Percentiles rank a stretch among this genome's conserved stretches.
These are phyloP conservation scores for Bombus waltoni DNA, from an alignment of 1,140 invertebrate species.

Conservation along the genomic window DNA sequence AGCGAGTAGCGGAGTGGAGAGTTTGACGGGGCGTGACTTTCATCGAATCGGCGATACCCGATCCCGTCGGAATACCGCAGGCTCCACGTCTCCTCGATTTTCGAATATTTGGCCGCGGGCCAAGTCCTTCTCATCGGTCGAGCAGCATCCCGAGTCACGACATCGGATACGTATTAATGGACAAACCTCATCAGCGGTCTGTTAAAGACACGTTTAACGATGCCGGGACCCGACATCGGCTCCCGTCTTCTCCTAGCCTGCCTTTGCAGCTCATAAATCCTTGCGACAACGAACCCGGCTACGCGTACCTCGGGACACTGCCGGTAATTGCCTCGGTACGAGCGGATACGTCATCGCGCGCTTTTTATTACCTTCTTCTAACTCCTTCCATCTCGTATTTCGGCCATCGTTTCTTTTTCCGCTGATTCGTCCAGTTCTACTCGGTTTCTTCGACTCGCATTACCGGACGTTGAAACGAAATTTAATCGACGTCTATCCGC, in stretches of 20 bases:
- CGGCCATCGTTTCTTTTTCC: no score
- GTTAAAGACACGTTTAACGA: conserved; percentile 57
- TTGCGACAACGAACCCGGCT: conserved; percentile 50
- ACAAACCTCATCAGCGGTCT: conserved; percentile 60
- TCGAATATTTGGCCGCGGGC: conserved; percentile 36
- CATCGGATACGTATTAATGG: conserved; percentile 68
- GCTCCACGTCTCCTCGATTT: conserved; percentile 25
- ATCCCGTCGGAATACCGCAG: conserved; percentile 16
- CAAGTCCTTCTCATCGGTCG: conserved; percentile 46
- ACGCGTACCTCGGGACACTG: conserved; percentile 40
- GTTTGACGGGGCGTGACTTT: background rate
- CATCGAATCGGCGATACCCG: conserved; percentile 40
- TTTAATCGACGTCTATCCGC: no score
- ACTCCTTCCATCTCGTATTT: background rate
- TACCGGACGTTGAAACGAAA: no score
- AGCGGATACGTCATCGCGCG: no score
- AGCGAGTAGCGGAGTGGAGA: background rate
- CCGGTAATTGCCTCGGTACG: conserved; percentile 21
- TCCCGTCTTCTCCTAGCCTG: conserved; percentile 30
- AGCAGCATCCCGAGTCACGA: conserved; percentile 32
- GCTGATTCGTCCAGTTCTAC: no score
- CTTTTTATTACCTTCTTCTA: background rate
- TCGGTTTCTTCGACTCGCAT: no score
- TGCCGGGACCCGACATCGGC: background rate
- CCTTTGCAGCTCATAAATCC: conserved; percentile 58